Conservation (phyloP, 2,113 vertebrate species). For the Jaculus jaculus region DNA sequence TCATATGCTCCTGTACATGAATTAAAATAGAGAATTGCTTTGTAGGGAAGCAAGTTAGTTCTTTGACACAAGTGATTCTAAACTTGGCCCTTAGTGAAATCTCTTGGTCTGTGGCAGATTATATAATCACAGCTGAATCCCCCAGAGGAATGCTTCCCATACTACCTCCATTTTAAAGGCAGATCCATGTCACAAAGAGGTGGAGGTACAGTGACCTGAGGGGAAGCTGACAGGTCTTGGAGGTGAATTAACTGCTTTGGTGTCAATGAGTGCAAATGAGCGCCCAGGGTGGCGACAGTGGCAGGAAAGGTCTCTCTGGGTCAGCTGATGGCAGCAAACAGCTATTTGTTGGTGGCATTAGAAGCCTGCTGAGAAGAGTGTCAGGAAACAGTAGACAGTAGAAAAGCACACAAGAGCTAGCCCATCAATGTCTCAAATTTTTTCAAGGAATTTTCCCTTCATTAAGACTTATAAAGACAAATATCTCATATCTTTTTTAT, state of each 20-base stretch:
- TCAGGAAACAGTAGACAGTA: conserved; percentile 8
- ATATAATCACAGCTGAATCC: conserved; percentile 57
- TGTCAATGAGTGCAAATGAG: conserved; percentile 62
- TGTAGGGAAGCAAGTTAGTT: conserved; percentile 46
- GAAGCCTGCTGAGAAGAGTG: background rate
- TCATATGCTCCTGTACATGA: conserved; percentile 26
- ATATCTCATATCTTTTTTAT: background rate
- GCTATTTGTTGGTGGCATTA: background rate
- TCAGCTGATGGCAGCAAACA: conserved; percentile 28
- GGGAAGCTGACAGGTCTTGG: conserved; percentile 67
- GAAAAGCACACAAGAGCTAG: background rate
- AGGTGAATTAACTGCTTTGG: conserved; percentile 64
- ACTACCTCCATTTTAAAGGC: conserved; percentile 55
- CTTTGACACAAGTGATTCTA: conserved; percentile 35
- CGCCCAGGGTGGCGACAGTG: accelerated
- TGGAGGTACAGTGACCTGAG: conserved; percentile 65
- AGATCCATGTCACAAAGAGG: conserved; percentile 52
- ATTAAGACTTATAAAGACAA: background rate
- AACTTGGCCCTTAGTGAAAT: conserved; percentile 37
- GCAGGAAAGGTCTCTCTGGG: conserved; percentile 46
- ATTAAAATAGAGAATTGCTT: conserved; percentile 60
- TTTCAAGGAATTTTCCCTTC: background rate
- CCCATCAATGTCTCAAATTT: background rate
- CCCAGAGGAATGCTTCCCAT: conserved; percentile 29
- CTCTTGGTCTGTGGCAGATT: conserved; percentile 66